phyloP scores from a whole-genome alignment of 2,888 invertebrate genomes.

The Lissocephala sabroskyi region DNA sequence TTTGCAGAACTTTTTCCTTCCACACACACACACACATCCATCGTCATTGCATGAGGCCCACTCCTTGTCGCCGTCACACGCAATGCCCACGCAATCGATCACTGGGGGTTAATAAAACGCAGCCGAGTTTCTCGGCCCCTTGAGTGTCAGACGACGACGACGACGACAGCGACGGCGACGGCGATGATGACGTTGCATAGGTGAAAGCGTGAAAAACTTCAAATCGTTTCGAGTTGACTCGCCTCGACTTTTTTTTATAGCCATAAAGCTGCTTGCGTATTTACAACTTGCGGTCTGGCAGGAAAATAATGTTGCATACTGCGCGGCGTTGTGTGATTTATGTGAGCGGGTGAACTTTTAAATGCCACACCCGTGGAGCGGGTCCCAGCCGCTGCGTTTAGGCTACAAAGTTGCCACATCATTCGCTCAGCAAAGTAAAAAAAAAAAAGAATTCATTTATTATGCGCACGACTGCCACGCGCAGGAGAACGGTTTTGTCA shows the following conservation, averaged over 20 bases:
- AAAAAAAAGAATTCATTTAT: constrained; percentile 30
- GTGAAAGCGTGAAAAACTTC: neutral
- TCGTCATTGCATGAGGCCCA: too few relatives aligned
- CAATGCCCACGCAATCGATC: constrained; percentile 42
- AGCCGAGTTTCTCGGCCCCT: constrained; percentile 6
- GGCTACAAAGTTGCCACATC: constrained; percentile 28
- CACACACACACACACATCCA: too few relatives aligned
- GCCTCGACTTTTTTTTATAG: constrained; percentile 27
- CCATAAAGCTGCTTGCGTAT: constrained; percentile 39
- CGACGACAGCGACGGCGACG: constrained; percentile 10
- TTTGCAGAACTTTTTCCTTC: too few relatives aligned
- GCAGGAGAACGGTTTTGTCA: constrained; percentile 41
- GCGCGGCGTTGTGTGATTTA: constrained; percentile 39
- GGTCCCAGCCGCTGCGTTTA: constrained; percentile 3
- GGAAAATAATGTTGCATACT: constrained; percentile 43
- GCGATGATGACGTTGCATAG: neutral
- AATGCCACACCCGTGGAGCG: constrained; percentile 29
- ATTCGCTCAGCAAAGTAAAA: neutral
- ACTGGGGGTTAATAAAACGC: constrained; percentile 45
- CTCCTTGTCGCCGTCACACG: constrained; percentile 2
- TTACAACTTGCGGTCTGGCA: constrained; percentile 18
- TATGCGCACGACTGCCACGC: constrained; percentile 33
- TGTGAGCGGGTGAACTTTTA: constrained; percentile 36
- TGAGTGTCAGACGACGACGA: constrained; percentile 2
- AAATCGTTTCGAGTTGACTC: neutral